Evolutionary conservation across 2,113 vertebrate genomes (phyloP).

Genomic region (Centropristis striata): DNA sequence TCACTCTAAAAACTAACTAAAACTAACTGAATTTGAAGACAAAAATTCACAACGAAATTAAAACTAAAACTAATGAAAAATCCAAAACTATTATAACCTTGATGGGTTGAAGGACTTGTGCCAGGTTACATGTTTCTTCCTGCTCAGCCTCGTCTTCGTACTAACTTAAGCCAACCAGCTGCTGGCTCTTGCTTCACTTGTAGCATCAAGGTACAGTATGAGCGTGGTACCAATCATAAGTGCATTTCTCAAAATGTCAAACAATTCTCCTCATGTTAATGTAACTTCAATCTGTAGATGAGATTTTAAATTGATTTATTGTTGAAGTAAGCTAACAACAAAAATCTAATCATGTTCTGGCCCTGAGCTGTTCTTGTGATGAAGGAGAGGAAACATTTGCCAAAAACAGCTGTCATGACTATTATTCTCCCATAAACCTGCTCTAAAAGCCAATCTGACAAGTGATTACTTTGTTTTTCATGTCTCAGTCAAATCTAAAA

Average conservation of each 20-base stretch:
- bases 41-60: no score
- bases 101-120: no score
- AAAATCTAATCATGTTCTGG: background rate
- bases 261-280: background rate
- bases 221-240: background rate
- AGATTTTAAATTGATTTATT: constrained; percentile 9
- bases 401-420: constrained; percentile 10
- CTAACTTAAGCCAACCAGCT: background rate
- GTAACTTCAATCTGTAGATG: background rate
- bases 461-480: constrained; percentile 15
- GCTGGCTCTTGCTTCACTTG: background rate
- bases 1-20: no score
- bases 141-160: background rate
- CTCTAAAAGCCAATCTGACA: constrained; percentile 25
- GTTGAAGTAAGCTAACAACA: background rate
- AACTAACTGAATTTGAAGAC: no score
- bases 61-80: no score
- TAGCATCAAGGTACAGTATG: background rate
- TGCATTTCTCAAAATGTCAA: background rate
- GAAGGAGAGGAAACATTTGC: constrained; percentile 13
- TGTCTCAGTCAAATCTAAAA: constrained; percentile 32
- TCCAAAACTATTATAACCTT: no score
- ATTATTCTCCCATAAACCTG: background rate
- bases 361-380: background rate
- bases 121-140: background rate